Conservation (phyloP, 2,113 vertebrate species). For the Oreochromis tanganicae region DNA sequence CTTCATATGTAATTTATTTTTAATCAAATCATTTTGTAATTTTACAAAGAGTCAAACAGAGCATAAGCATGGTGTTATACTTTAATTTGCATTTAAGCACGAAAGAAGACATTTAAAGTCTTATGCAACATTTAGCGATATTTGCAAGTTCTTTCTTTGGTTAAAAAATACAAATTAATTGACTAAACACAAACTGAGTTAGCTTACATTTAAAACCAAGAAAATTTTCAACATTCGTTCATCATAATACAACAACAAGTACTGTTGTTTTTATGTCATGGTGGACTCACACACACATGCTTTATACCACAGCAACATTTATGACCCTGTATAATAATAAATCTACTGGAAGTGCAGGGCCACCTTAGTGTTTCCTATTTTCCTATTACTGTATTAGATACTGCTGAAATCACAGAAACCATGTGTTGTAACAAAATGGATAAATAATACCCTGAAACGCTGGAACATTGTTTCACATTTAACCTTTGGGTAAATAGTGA, state of each 20-base stretch:
- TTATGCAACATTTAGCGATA: background rate
- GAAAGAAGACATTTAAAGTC: background rate
- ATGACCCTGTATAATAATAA: background rate
- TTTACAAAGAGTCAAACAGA: background rate
- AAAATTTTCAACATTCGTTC: background rate
- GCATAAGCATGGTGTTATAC: background rate
- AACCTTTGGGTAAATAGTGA: background rate
- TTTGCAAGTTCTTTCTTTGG: background rate
- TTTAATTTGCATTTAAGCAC: background rate
- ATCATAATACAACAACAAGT: background rate
- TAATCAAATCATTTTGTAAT: background rate
- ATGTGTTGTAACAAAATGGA: background rate
- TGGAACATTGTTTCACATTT: background rate
- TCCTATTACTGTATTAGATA: background rate
- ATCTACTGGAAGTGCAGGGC: rapidly evolving
- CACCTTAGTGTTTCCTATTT: background rate
- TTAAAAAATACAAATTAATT: background rate
- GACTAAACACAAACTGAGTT: background rate
- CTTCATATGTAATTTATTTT: background rate
- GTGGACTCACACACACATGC: background rate
- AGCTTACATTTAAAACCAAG: background rate
- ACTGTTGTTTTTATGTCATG: background rate
- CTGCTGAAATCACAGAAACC: background rate
- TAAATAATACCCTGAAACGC: background rate
- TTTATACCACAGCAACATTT: background rate